phyloP scores from a whole-genome alignment of 2,113 vertebrate species.

The Climacteris rufus region DNA sequence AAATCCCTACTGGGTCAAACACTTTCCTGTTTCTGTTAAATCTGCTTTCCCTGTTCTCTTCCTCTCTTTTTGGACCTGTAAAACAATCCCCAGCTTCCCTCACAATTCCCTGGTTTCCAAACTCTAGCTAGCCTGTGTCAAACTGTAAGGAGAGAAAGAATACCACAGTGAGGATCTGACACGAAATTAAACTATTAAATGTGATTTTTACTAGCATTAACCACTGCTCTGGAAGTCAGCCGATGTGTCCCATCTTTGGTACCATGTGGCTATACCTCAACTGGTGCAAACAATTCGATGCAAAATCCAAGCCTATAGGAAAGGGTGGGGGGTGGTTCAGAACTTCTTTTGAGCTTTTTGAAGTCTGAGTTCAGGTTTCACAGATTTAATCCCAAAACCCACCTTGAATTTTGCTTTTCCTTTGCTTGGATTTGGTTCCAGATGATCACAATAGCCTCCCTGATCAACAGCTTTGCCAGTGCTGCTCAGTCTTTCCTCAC shows the following conservation, averaged over 20 bases:
- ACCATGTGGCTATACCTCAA: neutral
- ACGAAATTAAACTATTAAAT: conserved; percentile 53
- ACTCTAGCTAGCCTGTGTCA: conserved; percentile 65
- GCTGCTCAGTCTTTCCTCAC: neutral
- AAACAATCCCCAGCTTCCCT: conserved; percentile 77
- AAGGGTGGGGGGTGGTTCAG: neutral
- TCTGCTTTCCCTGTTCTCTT: conserved; percentile 69
- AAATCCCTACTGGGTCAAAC: conserved; percentile 78
- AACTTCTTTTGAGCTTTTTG: neutral
- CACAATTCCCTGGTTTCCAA: conserved; percentile 60
- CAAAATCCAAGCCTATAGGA: neutral
- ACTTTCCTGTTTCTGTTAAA: conserved; percentile 79
- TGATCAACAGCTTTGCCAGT: neutral
- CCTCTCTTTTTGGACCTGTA: conserved; percentile 72
- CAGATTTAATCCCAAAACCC: neutral
- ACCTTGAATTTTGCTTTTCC: neutral
- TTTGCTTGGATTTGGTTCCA: neutral
- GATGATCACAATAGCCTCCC: neutral
- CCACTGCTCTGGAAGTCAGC: neutral
- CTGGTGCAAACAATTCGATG: neutral
- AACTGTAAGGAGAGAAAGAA: conserved; percentile 74
- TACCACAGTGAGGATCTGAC: conserved; percentile 64
- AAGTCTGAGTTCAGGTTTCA: neutral
- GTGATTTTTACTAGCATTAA: neutral
- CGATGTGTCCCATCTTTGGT: neutral